Base-by-base conservation (phyloP, 2,888 invertebrate genomes). In the Coronaproctus castanopsis region DNA sequence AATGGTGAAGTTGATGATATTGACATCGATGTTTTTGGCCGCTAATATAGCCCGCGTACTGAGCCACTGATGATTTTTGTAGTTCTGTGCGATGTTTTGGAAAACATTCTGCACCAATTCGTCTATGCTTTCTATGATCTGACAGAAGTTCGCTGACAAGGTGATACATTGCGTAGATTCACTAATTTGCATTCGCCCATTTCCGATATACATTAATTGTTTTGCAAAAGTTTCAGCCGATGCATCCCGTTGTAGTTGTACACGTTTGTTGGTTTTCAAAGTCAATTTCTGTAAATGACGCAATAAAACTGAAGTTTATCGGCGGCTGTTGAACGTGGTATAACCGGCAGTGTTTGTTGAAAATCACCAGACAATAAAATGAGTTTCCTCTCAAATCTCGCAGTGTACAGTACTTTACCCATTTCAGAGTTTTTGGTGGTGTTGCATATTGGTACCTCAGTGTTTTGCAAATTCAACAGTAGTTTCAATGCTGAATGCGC, bases 21-120 rank as follows among this genome's bases (percentile, higher is more conserved):
- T 65, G 54, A 69, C 68, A 60, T 63, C 60, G 20, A 49, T 66
- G 63, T 70, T 70, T 65, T 70, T 68, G 60, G 68, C 67, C 59
- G 67, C 66, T 48, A 68, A 66, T 67, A 69, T 68, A 64, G 63
- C 67, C 66, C n/a, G 65, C 64, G 68, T 65, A 65, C 62, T 59
- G 57, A 62, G 57, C 63, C 61, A 59, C 24, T 49, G 3, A 55
- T 59, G 22, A 61, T 61, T 57, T 59, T 54, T 57, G 60, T 57
- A 52, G 49, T 62, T 60, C 5, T 52, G 21, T 19, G 14, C 24
- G 10, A 61, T 36, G 22, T 55, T 21, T 22, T 54, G 55, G 52
- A 52, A 58, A 21, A 58, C 54, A 1, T 53, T 55, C 21, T 55
- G 22, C 19, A 55, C 57, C n/a, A 62, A 57, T 52, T 60, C 58